These are phyloP conservation scores for Chrysotoxum bicinctum DNA, from an alignment of 2,888 invertebrate species.

Conservation along the genomic window DNA sequence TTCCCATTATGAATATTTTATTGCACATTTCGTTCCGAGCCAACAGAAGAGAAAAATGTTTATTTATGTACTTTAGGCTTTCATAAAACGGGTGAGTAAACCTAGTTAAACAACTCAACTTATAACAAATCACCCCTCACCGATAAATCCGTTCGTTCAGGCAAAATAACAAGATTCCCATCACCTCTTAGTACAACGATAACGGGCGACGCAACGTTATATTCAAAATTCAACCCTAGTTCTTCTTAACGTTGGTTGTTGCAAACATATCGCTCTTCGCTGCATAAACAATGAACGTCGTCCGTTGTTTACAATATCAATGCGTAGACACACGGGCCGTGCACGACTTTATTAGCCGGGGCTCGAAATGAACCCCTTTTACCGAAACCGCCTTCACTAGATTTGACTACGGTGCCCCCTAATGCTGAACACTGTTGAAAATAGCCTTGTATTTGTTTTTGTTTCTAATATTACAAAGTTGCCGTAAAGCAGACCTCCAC, in stretches of 20 bases:
- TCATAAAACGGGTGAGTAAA: conserved; percentile 72
- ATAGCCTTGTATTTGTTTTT: conserved; percentile 68
- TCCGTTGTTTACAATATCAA: conserved; percentile 67
- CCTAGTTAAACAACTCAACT: conserved; percentile 71
- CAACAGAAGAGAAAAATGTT: conserved; percentile 32
- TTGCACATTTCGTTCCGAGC: conserved; percentile 50
- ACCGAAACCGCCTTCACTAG: conserved; percentile 46
- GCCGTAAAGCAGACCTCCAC: conserved; percentile 15
- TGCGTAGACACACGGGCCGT: conserved; percentile 60
- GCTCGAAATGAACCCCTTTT: conserved; percentile 26
- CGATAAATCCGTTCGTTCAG: conserved; percentile 45
- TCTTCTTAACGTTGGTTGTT: conserved; percentile 5
- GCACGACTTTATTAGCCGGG: conserved; percentile 60
- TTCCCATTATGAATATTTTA: conserved; percentile 70
- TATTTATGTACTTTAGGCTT: conserved; percentile 51
- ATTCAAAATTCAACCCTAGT: conserved; percentile 7
- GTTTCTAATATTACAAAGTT: conserved; percentile 70
- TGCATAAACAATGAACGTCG: conserved; percentile 64
- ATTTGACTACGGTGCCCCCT: conserved; percentile 46
- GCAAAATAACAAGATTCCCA: conserved; percentile 59
- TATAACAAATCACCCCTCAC: conserved; percentile 57
- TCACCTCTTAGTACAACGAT: conserved; percentile 28
- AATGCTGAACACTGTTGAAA: conserved; percentile 27
- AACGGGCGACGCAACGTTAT: neutral
- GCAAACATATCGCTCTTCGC: conserved; percentile 62